Percentiles rank a stretch among this genome's conserved stretches.
These are phyloP conservation scores for Lumbricus terrestris DNA, from an alignment of 2,888 invertebrate species.

Conservation along the genomic window DNA sequence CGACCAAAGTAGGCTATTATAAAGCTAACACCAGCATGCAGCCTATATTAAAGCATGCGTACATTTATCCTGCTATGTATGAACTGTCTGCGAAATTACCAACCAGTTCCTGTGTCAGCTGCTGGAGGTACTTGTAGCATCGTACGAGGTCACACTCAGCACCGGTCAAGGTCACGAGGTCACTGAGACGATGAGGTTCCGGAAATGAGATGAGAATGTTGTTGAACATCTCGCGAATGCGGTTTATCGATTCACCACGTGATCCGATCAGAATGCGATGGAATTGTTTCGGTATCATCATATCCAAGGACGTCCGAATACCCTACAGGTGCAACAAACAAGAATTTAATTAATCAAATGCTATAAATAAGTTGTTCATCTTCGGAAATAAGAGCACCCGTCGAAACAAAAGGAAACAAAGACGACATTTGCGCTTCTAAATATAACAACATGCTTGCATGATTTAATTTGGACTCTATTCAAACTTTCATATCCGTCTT, in stretches of 20 bases:
- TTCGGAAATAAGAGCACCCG: too few species aligned
- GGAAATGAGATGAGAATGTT: background rate
- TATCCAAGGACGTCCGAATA: background rate
- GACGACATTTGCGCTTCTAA: too few species aligned
- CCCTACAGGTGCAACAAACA: background rate
- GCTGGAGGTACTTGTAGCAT: background rate
- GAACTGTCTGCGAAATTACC: background rate
- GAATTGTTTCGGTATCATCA: background rate
- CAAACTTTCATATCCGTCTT: too few species aligned
- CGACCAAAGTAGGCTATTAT: too few species aligned
- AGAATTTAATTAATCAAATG: too few species aligned
- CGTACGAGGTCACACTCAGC: background rate
- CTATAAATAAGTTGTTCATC: too few species aligned
- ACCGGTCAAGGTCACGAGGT: background rate
- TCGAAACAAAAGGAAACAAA: too few species aligned
- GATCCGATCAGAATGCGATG: background rate
- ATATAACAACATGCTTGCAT: too few species aligned
- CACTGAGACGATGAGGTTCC: background rate
- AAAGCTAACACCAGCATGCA: too few species aligned
- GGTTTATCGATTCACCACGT: background rate
- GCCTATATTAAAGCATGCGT: too few species aligned
- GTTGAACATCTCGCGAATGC: background rate
- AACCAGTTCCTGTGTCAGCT: background rate
- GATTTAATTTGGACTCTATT: too few species aligned
- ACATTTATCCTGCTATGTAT: background rate